Conservation (phyloP, 2,888 invertebrate species). For the Thalpophila matura region DNA sequence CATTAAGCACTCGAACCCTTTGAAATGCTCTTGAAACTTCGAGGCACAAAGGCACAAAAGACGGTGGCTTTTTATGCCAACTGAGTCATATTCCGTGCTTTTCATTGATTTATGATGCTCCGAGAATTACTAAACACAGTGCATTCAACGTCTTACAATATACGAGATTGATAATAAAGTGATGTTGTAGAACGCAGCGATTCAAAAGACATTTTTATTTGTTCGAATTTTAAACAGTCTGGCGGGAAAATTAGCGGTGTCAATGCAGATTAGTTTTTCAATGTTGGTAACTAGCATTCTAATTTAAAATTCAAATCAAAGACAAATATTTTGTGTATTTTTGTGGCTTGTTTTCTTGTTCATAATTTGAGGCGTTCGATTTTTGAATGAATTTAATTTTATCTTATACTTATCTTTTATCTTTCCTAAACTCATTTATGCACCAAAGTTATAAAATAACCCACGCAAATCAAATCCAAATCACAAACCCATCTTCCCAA, state of each 20-base stretch:
- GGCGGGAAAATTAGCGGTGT: slow-evolving; percentile 23
- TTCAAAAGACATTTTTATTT: slow-evolving; percentile 42
- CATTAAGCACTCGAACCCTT: slow-evolving; percentile 83
- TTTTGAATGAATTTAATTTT: too few relatives aligned
- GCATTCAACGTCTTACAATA: slow-evolving; percentile 58
- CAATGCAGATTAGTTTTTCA: slow-evolving; percentile 10
- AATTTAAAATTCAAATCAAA: too few relatives aligned
- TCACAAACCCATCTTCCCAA: slow-evolving; percentile 1
- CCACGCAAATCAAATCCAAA: neutral
- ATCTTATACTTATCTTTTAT: too few relatives aligned
- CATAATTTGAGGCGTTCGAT: too few relatives aligned
- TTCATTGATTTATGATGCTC: slow-evolving; percentile 62
- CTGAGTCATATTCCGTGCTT: slow-evolving; percentile 66
- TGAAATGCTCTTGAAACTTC: slow-evolving; percentile 64
- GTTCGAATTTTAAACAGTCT: slow-evolving; percentile 32
- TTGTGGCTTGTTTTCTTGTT: too few relatives aligned
- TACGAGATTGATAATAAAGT: slow-evolving; percentile 48
- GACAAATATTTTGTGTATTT: too few relatives aligned
- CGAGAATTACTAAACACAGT: slow-evolving; percentile 52
- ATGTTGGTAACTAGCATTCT: neutral
- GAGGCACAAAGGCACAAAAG: slow-evolving; percentile 68
- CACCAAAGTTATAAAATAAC: neutral
- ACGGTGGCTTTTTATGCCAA: slow-evolving; percentile 73
- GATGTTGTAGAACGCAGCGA: slow-evolving; percentile 47
- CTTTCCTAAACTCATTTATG: too few relatives aligned